Evolutionary conservation across 2,113 vertebrate species (phyloP), one percentile per base, ranked within the genome.

Genomic region (Lynx canadensis): DNA sequence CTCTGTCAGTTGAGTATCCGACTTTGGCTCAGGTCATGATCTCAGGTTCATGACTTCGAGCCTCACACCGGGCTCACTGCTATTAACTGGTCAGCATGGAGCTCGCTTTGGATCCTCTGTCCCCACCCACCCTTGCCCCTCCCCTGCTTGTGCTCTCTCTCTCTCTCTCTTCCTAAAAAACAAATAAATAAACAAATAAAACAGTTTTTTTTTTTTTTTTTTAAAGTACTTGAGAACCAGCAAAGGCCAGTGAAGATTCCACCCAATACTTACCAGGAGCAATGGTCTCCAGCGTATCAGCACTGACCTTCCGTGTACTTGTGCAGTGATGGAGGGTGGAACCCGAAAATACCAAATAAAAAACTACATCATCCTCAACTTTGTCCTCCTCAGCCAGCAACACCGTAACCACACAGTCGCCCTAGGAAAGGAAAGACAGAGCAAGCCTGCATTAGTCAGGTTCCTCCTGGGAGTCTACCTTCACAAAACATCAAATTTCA

Each of bases 341-440:
- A 80, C 99, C 99, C 84, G 99, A 98, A 97, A 99, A 99, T 89
- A 99, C 98, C 98, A 99, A 99, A 98, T 99, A 99, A 98, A 99
- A 99, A 97, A 99, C 99, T 88, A 99, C 99, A 96, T 99, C 99
- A 95, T 99, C 99, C 93, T 99, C 99, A 74, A 99, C 98, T 97
- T 98, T 98, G 69, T 98, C 98, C 81, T 99, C 99, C 95, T 99
- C 99, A 5, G 99, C 97, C 95, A 99, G 99, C 98, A 99, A 98
- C 85, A 99, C 99, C 2, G 99, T 99, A 97, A 99, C 98, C 95
- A 99, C 98, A 98, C 99, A 99, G 96, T 99, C 99, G 74, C 99
- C 99, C 99, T 99, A 91, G 97, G 29, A 79, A 96, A 89, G 91
- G 57, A 93, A 68, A 86, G 94, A 55, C 65, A 78, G 1, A 84